Conservation (phyloP, 2,113 vertebrate genomes). For the Macaca fascicularis region T2T-MFA8v1.1 NC_088395.1:94162501-94163000, state of each 20-base stretch:
- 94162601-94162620: not conserved
- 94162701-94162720: not conserved
- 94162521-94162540: not conserved
- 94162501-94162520: not conserved
- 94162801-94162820: not conserved
- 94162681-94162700: not conserved
- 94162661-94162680: not conserved
- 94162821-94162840: not conserved
- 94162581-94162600: not conserved
- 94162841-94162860: not conserved
- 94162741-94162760: not conserved
- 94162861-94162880: not conserved
- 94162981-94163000: no score
- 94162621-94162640: not conserved
- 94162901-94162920: no score
- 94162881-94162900: no score
- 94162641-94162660: not conserved
- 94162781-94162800: not conserved
- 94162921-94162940: no score
- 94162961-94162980: no score
- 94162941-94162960: no score
- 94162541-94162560: not conserved
- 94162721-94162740: not conserved
- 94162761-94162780: not conserved
- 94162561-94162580: not conserved